Evolutionary conservation across 1,140 invertebrate species (phyloP), one percentile per base, ranked within the genome.

Genomic region (Caerostris darwini): DNA sequence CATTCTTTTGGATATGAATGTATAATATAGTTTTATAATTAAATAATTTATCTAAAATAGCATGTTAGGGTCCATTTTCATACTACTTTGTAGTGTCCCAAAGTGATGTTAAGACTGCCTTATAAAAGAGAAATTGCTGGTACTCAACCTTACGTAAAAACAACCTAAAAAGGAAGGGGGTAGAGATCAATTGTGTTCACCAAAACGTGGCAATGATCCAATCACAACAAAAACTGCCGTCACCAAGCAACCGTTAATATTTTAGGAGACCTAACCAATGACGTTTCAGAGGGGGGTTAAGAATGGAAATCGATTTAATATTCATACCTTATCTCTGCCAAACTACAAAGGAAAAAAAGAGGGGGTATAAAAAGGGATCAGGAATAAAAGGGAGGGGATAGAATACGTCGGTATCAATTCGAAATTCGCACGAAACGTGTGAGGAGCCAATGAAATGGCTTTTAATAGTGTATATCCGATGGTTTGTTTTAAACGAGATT

Each of bases 251-350:
- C 82, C 82, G 82, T 93, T 93, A 93, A 93, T 93, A 93, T 93
- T 93, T 93, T 93, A 93, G 85, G 85, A 87, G 92, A 50, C 4
- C 83, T 87, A 93, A 87, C 92, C 92, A 93, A 93, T 93, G 83
- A 59, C 56, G 92, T 69, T 53, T 14, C 58, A 83, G 90, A n/a
- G 56, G 34, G 87, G 58, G 58, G 86, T 69, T 69, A 34, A 69
- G 50, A 64, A 61, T 54, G 61, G 83, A 61, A 81, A 93, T 93
- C 83, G 92, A 93, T 93, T 93, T 93, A 93, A 93, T 93, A 93
- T 93, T 93, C 92, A 87, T 87, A 64, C 90, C 90, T 59, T 90
- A 58, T 53, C n/a, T n/a, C 58, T 56, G 19, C 54, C 14, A 19
- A 61, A 85, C 56, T 17, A 50, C 50, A 77, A 34, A 71, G 7